Conservation (phyloP, 1,140 invertebrate species). For the Platyscapa corneri region DNA sequence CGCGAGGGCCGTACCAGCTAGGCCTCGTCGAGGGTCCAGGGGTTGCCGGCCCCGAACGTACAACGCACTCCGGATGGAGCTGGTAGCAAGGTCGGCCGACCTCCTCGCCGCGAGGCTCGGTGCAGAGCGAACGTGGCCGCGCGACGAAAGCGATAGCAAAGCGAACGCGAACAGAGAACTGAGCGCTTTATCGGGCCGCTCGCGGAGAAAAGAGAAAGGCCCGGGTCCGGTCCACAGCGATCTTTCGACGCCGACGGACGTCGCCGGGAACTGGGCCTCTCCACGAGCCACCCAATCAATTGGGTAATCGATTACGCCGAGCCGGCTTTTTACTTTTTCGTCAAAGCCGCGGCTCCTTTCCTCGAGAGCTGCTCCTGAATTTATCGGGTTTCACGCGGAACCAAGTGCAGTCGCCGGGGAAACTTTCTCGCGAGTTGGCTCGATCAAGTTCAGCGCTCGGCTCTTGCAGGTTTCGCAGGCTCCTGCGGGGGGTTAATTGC, state of each 20-base stretch:
- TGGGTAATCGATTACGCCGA: conserved; percentile 46
- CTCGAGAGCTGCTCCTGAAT: neutral
- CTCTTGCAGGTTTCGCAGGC: too few species aligned
- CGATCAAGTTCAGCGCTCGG: neutral
- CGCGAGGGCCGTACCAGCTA: too few species aligned
- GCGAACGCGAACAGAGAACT: conserved; percentile 16
- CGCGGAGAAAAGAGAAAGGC: conserved; percentile 48
- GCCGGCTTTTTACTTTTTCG: neutral
- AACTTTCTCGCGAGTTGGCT: neutral
- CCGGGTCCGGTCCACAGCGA: neutral
- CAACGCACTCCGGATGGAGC: too few species aligned
- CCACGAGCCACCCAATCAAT: conserved; percentile 14
- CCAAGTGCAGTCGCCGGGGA: neutral
- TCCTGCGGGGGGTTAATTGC: too few species aligned
- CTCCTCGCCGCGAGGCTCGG: neutral
- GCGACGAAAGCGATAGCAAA: conserved; percentile 1
- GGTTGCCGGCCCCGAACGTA: too few species aligned
- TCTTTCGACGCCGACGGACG: neutral
- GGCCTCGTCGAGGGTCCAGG: too few species aligned
- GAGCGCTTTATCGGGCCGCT: conserved; percentile 15
- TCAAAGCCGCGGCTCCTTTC: neutral
- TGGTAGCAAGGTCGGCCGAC: neutral
- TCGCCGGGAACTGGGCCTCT: conserved; percentile 16
- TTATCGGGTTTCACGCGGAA: neutral
- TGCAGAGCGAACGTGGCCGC: neutral